Evolutionary conservation across 1,140 invertebrate species (phyloP).

Genomic region (Harpegnathos saltator): DNA sequence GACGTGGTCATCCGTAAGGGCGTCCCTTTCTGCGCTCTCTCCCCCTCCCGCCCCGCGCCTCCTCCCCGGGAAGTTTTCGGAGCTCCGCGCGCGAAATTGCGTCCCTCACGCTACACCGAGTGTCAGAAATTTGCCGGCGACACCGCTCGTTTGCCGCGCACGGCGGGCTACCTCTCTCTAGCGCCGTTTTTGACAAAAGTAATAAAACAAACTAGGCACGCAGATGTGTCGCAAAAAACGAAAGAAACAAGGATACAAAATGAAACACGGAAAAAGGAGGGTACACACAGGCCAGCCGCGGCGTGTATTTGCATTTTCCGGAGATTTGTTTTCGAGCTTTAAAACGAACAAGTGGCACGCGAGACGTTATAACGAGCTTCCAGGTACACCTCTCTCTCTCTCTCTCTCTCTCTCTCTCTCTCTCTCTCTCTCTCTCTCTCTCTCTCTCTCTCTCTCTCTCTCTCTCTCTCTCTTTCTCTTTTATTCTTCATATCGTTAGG

Average conservation of each 20-base stretch:
- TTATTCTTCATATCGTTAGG: slow-evolving; percentile 4
- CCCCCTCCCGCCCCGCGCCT: neutral
- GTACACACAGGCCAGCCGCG: slow-evolving; percentile 24
- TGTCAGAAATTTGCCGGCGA: slow-evolving; percentile 47
- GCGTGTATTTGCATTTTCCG: slow-evolving; percentile 50
- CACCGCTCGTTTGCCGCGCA: slow-evolving; percentile 11
- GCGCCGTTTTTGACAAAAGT: slow-evolving; percentile 31
- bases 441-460: no score
- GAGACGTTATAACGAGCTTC: neutral
- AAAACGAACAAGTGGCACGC: slow-evolving; percentile 28
- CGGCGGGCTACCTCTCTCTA: slow-evolving; percentile 28
- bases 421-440: no score
- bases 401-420: no score
- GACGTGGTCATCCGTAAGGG: slow-evolving; percentile 49
- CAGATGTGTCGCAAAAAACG: slow-evolving; percentile 19
- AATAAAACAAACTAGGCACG: slow-evolving; percentile 45
- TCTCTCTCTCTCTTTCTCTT: neutral
- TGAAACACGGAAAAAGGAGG: neutral
- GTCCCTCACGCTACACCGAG: slow-evolving; percentile 5
- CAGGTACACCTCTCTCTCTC: no score
- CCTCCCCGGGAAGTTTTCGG: slow-evolving; percentile 55
- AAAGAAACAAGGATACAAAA: neutral
- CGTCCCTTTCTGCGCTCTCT: slow-evolving; percentile 39
- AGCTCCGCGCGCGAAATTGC: slow-evolving; percentile 35
- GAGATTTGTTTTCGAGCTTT: slow-evolving; percentile 40